A percentile compares a stretch with the other conserved stretches of the same genome.
Conservation (phyloP, 2,797 vertebrate species). For the Mergus octosetaceus region DNA sequence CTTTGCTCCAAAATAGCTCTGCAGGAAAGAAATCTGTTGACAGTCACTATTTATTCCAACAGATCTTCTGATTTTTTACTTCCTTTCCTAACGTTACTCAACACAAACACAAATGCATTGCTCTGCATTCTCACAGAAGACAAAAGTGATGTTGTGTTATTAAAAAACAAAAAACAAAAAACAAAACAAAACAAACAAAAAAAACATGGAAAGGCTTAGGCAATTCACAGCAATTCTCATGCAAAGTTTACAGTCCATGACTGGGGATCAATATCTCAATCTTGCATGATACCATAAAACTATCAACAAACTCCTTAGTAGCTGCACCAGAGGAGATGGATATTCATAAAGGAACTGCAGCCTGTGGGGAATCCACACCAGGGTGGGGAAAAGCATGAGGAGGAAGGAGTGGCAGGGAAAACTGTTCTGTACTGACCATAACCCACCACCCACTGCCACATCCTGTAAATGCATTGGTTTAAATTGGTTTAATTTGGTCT, state of each 20-base stretch:
- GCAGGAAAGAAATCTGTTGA: not conserved
- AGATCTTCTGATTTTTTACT: not conserved
- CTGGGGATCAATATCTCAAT: not conserved
- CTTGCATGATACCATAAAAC: not conserved
- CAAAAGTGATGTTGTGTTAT: not conserved
- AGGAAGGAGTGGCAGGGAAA: not conserved
- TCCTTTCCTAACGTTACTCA: not conserved
- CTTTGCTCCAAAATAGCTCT: not conserved
- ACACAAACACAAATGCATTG: not conserved
- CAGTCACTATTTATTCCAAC: not conserved
- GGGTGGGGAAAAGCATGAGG: not conserved
- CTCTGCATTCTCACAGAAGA: not conserved
- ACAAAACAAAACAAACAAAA: no score
- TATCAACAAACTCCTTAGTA: not conserved
- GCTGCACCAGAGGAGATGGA: not conserved
- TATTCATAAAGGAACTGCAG: not conserved
- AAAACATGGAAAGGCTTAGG: not conserved
- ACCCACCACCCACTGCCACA: not conserved
- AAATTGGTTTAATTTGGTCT: not conserved
- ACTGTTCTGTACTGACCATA: not conserved
- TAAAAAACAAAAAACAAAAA: not conserved
- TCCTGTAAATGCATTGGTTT: not conserved
- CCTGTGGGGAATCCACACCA: rapidly evolving
- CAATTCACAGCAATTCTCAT: not conserved
- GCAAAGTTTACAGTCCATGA: not conserved